Conservation (phyloP, 2,888 invertebrate genomes). For the Deilephila porcellus region DNA sequence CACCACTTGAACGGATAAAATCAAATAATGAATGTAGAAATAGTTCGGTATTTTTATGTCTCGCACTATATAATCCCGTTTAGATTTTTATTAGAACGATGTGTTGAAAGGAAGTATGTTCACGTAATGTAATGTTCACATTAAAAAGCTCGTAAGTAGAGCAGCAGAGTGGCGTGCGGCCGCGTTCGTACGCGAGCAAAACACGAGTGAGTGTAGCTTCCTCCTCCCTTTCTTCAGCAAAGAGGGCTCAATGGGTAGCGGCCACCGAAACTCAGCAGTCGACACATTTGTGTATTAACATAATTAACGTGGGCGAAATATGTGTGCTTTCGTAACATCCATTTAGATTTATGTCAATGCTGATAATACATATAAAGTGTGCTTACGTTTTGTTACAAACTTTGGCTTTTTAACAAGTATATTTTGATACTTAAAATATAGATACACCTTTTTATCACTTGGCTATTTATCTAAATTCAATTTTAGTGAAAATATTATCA, state of each 20-base stretch:
- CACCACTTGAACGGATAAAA: slow-evolving; percentile 17
- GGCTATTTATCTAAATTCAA: too few relatives aligned
- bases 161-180: slow-evolving; percentile 31
- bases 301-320: slow-evolving; percentile 4
- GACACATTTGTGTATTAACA: slow-evolving; percentile 14
- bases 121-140: slow-evolving; percentile 12
- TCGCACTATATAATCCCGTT: slow-evolving; percentile 18
- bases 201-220: slow-evolving; percentile 43
- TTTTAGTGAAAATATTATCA: too few relatives aligned
- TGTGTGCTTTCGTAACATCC: not conserved
- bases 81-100: slow-evolving; percentile 19
- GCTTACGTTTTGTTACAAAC: not conserved
- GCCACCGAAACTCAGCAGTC: not conserved
- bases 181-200: slow-evolving; percentile 39
- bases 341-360: not conserved
- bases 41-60: slow-evolving; percentile 15
- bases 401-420: not conserved
- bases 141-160: slow-evolving; percentile 24
- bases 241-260: slow-evolving; percentile 26
- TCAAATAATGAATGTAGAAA: slow-evolving; percentile 12
- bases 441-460: too few relatives aligned
- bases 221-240: slow-evolving; percentile 38
- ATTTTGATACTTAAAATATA: not conserved
- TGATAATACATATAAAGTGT: not conserved
- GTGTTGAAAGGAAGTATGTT: not conserved